Percentiles rank a stretch among this genome's conserved stretches.
Evolutionary conservation across 2,888 invertebrate genomes (phyloP).

Genomic region (Drosophila limbata): DNA sequence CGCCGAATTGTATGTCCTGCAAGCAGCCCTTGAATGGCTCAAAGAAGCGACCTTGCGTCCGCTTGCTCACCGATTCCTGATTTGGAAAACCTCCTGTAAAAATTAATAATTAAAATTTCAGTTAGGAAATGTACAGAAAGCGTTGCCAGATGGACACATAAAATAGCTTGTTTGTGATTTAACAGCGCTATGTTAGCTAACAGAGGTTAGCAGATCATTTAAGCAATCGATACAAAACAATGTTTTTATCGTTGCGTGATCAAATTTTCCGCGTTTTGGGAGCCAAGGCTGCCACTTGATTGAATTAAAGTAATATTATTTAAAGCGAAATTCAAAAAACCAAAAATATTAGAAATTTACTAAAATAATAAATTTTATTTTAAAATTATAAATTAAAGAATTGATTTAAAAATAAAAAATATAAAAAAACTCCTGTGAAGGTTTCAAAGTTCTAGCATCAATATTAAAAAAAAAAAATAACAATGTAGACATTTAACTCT

Average conservation of each 20-base stretch:
- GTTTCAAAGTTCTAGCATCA: no score
- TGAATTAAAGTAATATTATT: no score
- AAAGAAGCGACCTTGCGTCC: constrained; percentile 86
- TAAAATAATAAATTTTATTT: no score
- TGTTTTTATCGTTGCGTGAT: constrained; percentile 15
- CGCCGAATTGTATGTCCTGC: constrained; percentile 87
- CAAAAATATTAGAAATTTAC: no score
- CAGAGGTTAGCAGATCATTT: constrained; percentile 17
- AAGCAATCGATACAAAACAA: constrained; percentile 13
- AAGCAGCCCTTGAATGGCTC: constrained; percentile 88
- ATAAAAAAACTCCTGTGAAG: no score
- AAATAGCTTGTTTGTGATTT: not conserved
- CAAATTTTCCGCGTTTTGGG: no score
- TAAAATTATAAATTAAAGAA: no score
- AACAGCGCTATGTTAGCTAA: constrained; percentile 30
- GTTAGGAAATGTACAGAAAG: not conserved
- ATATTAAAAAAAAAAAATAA: no score
- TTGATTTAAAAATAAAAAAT: no score
- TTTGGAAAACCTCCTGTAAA: constrained; percentile 87
- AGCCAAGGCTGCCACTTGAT: no score
- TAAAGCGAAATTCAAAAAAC: no score
- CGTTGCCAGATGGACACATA: constrained; percentile 13
- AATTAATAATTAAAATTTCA: constrained; percentile 8
- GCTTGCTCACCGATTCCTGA: constrained; percentile 84
- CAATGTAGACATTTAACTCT: no score